Base-by-base conservation (phyloP, 2,113 vertebrate genomes). In the Psettodes erumei region DNA sequence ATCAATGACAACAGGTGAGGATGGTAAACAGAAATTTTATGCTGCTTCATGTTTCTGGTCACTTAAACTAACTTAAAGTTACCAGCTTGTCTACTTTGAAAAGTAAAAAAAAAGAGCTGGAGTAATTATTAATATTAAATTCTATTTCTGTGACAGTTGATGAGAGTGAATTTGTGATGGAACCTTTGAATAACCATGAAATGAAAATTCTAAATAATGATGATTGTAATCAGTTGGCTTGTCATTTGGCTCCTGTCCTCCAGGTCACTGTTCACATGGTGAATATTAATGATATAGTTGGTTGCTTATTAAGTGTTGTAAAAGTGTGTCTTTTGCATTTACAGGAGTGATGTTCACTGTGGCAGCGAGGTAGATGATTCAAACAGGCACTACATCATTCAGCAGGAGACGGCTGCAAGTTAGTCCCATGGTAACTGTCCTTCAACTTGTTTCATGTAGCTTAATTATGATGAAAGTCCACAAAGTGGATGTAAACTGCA, bases 1-100 rank as follows among this genome's bases (percentile, higher is more conserved):
- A 96, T 97, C 92, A 97, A 96, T 78, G 96, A 97, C 87, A 97
- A 97, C 91, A 96, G 96, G 96, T 97, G 56, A 85, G 75, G 23
- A 62, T 8, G 4, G 6, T 8, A 7, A 23, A 38, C 12, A 12
- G 12, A 6, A 50, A 54, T 5, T 1, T 2, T 38, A 2, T 43
- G 4, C 19, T 59, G 16, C 4, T 61, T 13, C 25, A 16, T 60
- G 35, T 64, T 42, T 55, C 21, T 56, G 2, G 19, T 32, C 42
- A 40, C 37, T 67, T 64, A 11, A 50, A 51, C 19, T 23, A 9
- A 38, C 13, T 19, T n/a, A 6, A 42, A 8, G 8, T 37, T 11
- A 37, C 8, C 35, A 37, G n/a, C 21, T 50, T 25, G 5, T 8
- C 51, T 30, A 15, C 28, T 56, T 33, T 32, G 7, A 10, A n/a